A percentile compares a stretch with the other conserved stretches of the same genome.
phyloP scores from a whole-genome alignment of 92 coral and sea anemone species.

The Epizoanthus illoricatus region DNA sequence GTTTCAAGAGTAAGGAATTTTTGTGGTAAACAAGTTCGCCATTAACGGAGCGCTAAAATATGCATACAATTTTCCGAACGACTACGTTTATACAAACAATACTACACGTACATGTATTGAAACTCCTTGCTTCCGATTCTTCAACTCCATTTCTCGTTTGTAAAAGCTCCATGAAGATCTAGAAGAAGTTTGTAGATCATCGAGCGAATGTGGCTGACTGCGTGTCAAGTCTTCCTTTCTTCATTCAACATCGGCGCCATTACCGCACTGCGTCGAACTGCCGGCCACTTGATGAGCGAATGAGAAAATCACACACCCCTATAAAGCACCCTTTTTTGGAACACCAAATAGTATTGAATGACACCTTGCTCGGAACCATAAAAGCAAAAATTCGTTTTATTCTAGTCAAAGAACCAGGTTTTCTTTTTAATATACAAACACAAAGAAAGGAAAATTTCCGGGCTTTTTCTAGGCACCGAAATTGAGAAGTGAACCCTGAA shows the following conservation, averaged over 20 bases:
- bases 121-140: slow-evolving; percentile 80
- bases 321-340: slow-evolving; percentile 95
- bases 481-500: slow-evolving; percentile 46
- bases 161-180: slow-evolving; percentile 78
- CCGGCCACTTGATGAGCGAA: slow-evolving; percentile 99
- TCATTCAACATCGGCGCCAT: slow-evolving; percentile 83
- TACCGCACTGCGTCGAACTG: slow-evolving; percentile 84
- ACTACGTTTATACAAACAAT: slow-evolving; percentile 96
- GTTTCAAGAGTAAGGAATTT: slow-evolving; percentile 29
- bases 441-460: slow-evolving; percentile 31
- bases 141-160: slow-evolving; percentile 71
- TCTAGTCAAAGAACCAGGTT: slow-evolving; percentile 56
- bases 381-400: slow-evolving; percentile 77
- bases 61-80: slow-evolving; percentile 99
- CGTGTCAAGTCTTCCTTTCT: slow-evolving; percentile 43
- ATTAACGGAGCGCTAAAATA: slow-evolving; percentile 91
- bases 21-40: slow-evolving; percentile 66
- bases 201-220: slow-evolving; percentile 31
- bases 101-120: slow-evolving; percentile 83
- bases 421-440: slow-evolving; percentile 33
- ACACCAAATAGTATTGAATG: slow-evolving; percentile 98
- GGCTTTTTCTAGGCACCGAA: slow-evolving; percentile 51
- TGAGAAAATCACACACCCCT: slow-evolving; percentile 98
- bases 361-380: slow-evolving; percentile 93
- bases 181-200: slow-evolving; percentile 26